A percentile compares a stretch with the other conserved stretches of the same genome.
Conservation (phyloP, 2,888 invertebrate species). For the Smittia sp. region DNA sequence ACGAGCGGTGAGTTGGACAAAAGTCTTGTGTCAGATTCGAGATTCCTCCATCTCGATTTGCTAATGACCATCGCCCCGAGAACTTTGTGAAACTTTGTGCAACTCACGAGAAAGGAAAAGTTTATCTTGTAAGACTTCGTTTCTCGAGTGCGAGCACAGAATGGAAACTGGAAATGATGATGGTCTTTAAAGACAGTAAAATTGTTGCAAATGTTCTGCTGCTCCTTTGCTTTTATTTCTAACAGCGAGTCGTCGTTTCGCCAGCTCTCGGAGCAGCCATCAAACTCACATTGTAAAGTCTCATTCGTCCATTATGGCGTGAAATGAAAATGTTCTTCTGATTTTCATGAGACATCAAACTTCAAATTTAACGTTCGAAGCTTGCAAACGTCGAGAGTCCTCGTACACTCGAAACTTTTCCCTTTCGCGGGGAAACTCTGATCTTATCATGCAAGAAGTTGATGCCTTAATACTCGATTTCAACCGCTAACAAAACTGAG, state of each 20-base stretch:
- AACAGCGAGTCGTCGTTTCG: not conserved
- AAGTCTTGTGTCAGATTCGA: not conserved
- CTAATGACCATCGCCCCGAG: conserved; percentile 26
- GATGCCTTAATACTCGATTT: conserved; percentile 31
- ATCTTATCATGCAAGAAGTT: not conserved
- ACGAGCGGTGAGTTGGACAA: not conserved
- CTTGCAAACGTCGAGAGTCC: not conserved
- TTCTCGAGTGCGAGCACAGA: not conserved
- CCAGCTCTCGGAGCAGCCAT: not conserved
- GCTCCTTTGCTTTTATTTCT: not conserved
- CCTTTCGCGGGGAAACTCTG: not conserved
- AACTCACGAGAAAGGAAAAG: not conserved
- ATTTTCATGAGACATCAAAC: conserved; percentile 7
- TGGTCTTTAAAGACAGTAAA: conserved; percentile 3
- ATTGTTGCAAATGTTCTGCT: conserved; percentile 9
- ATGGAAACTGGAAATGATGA: not conserved
- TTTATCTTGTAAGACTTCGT: not conserved
- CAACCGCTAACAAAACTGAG: conserved; percentile 26
- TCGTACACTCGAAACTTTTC: not conserved
- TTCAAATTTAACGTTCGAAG: not conserved
- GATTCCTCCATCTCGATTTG: conserved; percentile 16
- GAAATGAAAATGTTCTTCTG: not conserved
- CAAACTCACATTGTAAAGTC: conserved; percentile 9
- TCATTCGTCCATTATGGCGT: not conserved
- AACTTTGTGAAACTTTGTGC: not conserved